Evolutionary conservation across 2,888 invertebrate genomes (phyloP).

Genomic region (Lypha dubia): DNA sequence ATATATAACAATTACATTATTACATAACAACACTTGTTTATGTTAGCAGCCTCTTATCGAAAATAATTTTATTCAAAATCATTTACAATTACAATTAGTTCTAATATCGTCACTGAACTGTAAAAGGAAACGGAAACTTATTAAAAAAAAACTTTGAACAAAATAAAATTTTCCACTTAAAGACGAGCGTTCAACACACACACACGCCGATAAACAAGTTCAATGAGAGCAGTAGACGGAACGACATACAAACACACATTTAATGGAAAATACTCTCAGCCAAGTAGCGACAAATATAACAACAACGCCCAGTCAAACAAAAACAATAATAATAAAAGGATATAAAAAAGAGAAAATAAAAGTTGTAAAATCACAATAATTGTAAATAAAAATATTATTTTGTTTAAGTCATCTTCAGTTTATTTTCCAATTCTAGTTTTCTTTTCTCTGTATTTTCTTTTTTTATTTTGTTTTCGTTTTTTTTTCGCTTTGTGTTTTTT

Average conservation of each 20-base stretch:
- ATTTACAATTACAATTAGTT: conserved; percentile 20
- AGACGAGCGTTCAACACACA: not conserved
- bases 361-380: conserved; percentile 44
- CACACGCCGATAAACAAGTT: not conserved
- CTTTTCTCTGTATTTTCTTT: not conserved
- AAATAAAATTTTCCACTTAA: conserved; percentile 27
- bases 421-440: conserved; percentile 46
- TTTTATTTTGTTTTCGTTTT: not conserved
- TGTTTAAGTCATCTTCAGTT: conserved; percentile 65
- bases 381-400: conserved; percentile 64
- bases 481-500: not conserved
- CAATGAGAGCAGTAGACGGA: conserved; percentile 29
- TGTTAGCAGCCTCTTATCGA: not conserved
- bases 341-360: not conserved
- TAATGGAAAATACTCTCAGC: not conserved
- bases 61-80: conserved; percentile 1
- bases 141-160: conserved; percentile 13
- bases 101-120: not conserved
- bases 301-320: not conserved
- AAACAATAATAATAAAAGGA: not conserved
- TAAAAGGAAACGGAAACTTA: not conserved
- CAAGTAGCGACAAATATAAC: not conserved
- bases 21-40: not conserved
- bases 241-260: conserved; percentile 30
- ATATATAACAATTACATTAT: not conserved